Conservation (phyloP, 2,113 vertebrate genomes). For the Cryptomyrus ogoouensis region DNA sequence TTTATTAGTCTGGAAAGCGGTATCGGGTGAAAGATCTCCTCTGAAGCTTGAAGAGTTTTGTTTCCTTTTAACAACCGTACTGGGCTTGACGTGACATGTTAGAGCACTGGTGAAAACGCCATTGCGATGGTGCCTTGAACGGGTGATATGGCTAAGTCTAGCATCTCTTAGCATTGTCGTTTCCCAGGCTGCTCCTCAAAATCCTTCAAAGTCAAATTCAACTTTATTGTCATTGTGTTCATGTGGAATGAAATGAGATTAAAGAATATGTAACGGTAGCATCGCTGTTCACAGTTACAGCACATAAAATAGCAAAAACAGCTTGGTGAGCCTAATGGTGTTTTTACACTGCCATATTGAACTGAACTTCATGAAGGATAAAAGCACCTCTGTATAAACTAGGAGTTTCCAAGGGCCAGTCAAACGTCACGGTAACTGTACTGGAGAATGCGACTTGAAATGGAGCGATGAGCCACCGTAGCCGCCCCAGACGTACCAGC, state of each 20-base stretch:
- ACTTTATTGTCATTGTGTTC: background rate
- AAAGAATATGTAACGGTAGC: background rate
- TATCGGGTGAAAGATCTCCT: background rate
- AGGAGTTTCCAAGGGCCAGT: background rate
- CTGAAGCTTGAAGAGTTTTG: background rate
- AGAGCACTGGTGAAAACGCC: background rate
- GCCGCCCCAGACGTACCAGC: background rate
- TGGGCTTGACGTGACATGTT: background rate
- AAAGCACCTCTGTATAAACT: background rate
- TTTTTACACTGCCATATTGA: background rate
- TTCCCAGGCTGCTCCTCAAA: background rate
- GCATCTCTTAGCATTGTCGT: background rate
- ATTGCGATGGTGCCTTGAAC: background rate
- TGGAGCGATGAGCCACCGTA: background rate
- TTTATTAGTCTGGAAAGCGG: background rate
- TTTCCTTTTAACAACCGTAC: background rate
- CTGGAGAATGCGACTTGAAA: background rate
- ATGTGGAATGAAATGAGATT: background rate
- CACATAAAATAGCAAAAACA: background rate
- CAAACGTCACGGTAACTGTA: background rate
- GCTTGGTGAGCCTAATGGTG: background rate
- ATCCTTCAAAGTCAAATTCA: background rate
- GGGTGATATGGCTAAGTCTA: background rate
- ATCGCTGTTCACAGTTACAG: background rate
- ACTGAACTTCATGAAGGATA: background rate